Conservation (phyloP, 2,888 invertebrate genomes). For the Aphodius granarius region DNA sequence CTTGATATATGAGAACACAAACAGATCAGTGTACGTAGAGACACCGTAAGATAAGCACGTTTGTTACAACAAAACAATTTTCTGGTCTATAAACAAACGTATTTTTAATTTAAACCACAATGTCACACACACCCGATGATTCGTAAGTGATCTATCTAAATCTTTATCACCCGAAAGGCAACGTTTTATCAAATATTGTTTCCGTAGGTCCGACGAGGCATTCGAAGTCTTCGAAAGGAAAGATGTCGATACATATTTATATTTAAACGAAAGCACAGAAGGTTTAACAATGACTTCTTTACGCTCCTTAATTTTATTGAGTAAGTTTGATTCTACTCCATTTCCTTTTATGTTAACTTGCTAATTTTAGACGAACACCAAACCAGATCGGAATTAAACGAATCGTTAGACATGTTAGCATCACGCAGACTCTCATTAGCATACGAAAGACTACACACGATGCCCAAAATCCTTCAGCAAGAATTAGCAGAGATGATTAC, state of each 20-base stretch:
- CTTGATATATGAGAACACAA: background rate
- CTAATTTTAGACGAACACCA: conserved; percentile 31
- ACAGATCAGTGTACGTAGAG: background rate
- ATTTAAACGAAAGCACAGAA: conserved; percentile 36
- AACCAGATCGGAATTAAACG: conserved; percentile 22
- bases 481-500: conserved; percentile 63
- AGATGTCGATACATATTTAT: conserved; percentile 39
- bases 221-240: conserved; percentile 42
- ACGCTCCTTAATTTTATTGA: conserved; percentile 43
- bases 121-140: background rate
- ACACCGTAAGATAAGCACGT: background rate
- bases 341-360: conserved; percentile 10
- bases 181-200: background rate
- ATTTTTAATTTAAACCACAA: background rate
- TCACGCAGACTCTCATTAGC: conserved; percentile 67
- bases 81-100: background rate
- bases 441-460: conserved; percentile 66
- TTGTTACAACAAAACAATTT: background rate
- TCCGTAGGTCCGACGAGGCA: conserved; percentile 23
- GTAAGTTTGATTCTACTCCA: no score
- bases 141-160: background rate
- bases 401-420: conserved; percentile 50
- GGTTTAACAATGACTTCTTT: conserved; percentile 42
- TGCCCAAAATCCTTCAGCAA: conserved; percentile 67
- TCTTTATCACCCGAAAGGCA: background rate